Base-by-base conservation (phyloP, 2,113 vertebrate genomes). In the Fukomys damarensis region DNA sequence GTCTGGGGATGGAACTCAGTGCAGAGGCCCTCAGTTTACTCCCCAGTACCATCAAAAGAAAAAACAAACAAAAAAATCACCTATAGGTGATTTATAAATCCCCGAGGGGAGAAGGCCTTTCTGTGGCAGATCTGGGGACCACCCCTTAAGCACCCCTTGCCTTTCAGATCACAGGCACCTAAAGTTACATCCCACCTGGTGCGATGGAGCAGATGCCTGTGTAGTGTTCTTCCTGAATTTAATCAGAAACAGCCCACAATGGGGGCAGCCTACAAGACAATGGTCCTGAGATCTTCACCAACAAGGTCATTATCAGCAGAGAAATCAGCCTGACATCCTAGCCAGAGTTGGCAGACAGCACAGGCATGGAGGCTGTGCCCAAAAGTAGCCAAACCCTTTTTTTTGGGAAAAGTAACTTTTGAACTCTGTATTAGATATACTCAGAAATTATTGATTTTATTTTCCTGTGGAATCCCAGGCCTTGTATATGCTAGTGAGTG, bases 181-280 rank as follows among this genome's bases (percentile, higher is more conserved):
- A 3, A n/a, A 1, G 3, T 13, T 3, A 1, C 2, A 41, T 41
- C n/a, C 17, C 14, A 4, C 77, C 79, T 3, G 49, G 0, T 3
- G 56, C 1, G 77, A 8, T 4, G 3, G 32, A 26, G 8, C 8
- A 0, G 2, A 8, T 24, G 1, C 52, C 26, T 9, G 0, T 10
- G 4, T 30, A 9, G 8, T 0, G 7, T 43, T 32, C 63, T 72
- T 28, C 2, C 88, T 24, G 7, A 41, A n/a, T 26, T 24, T 12
- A 32, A 16, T 76, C 81, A 54, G 56, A 65, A 43, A 32, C 41
- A 72, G 2, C 17, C 30, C 43, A 35, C 30, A 46, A 3, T 11
- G 13, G 46, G 14, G 26, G n/a, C 13, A 6, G 41, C 30, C 41
- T 59, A 11, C 19, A 41, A 22, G 41, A 46, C 14, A 19, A 35